Base-by-base conservation (phyloP, 2,888 invertebrate species). In the Eristalis arbustorum region DNA sequence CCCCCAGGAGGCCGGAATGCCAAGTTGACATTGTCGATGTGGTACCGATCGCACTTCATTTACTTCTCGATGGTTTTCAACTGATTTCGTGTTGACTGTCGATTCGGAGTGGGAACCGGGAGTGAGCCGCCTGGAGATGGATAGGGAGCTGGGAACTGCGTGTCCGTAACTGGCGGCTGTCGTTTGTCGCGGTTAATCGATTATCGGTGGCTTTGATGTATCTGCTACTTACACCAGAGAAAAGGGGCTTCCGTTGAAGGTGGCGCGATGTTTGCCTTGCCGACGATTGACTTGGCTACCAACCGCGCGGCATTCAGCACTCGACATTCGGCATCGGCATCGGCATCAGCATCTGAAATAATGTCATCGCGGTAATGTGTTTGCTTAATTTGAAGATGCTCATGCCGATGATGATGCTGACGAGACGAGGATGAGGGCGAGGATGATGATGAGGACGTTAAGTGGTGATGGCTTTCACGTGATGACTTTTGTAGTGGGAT, bases 181-280 rank as follows among this genome's bases (percentile, higher is more conserved):
- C 83, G 87, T 87, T 87, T 87, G 87, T 87, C 78, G 67, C 61
- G 78, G 72, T 83, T 83, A 87, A 87, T 87, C 87, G 83, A 87
- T 87, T 75, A 83, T 83, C 87, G 87, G 87, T 71, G 67, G 42
- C 87, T 87, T 87, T 87, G 87, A 87, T 79, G 87, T 83, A 42
- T 23, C 78, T 75, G 78, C 83, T 78, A 72, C 85, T 82, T 85
- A 85, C 82, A 81, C 62, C 59, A 63, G 28, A 73, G 67, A 56
- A 64, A 87, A 78, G 57, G 37, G 83, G 87, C 87, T 87, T 87
- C 87, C 87, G 87, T 87, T 87, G 78, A 83, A 83, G 78, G 63
- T 75, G 78, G 67, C 42, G 69, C 71, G 40, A 5, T 87, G 67
- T 87, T 87, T 87, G 59, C 62, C 57, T 75, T 87, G 56, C 42